These are phyloP conservation scores for Myrmecophaga tridactyla DNA, from an alignment of 2,113 vertebrate genomes.

Conservation along the genomic window DNA sequence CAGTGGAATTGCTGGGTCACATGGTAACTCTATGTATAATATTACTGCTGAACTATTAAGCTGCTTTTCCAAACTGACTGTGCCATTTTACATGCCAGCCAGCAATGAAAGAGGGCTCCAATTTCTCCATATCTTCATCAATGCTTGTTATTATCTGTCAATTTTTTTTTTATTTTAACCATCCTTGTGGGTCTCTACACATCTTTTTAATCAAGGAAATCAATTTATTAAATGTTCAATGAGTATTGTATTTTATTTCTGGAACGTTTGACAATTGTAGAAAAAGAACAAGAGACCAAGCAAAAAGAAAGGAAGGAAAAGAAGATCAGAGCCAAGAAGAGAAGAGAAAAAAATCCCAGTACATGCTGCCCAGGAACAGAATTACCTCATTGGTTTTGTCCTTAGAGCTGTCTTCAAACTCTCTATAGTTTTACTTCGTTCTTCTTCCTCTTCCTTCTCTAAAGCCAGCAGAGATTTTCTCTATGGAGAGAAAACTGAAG, in stretches of 20 bases:
- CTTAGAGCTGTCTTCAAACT: constrained; percentile 97
- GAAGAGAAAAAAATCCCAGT: neutral
- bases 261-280: neutral
- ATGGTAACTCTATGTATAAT: neutral
- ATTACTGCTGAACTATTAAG: neutral
- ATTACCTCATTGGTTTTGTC: constrained; percentile 98
- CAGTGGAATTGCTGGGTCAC: neutral
- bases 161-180: neutral
- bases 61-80: neutral
- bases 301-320: neutral
- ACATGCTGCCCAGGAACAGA: neutral
- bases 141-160: neutral
- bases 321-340: neutral
- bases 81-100: neutral
- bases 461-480: constrained; percentile 95
- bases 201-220: constrained; percentile 14
- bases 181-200: neutral
- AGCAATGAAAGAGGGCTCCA: neutral
- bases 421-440: constrained; percentile 98
- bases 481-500: constrained; percentile 81
- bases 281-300: neutral
- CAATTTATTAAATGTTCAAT: neutral
- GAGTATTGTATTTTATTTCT: neutral
- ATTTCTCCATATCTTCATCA: neutral
- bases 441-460: constrained; percentile 97